Evolutionary conservation across 2,113 vertebrate genomes (phyloP).

Genomic region (Campylorhamphus procurvoides): DNA sequence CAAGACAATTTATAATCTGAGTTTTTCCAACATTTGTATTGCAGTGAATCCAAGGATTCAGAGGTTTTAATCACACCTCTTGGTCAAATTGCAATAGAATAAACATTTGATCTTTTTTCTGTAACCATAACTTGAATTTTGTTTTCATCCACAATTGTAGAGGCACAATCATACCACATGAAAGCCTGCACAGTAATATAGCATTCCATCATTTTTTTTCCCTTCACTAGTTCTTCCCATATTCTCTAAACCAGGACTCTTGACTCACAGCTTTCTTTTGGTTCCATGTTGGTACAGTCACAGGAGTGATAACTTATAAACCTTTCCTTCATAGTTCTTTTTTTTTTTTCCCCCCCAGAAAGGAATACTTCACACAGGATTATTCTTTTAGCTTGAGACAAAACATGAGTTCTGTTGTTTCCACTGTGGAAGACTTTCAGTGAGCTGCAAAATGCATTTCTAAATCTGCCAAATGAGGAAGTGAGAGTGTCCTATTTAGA

Average conservation of each 20-base stretch:
- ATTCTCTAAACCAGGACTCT: not conserved
- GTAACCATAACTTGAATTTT: not conserved
- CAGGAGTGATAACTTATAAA: not conserved
- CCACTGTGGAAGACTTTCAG: not conserved
- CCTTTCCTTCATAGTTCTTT: not conserved
- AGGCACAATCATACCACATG: not conserved
- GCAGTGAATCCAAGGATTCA: not conserved
- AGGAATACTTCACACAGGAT: not conserved
- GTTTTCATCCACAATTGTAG: constrained; percentile 10
- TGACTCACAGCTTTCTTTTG: not conserved
- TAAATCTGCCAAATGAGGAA: not conserved
- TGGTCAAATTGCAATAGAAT: not conserved
- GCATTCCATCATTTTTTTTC: not conserved
- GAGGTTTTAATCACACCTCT: constrained; percentile 15
- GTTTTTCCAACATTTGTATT: not conserved
- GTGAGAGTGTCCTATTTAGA: not conserved
- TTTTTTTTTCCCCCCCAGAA: not conserved
- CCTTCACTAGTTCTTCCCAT: constrained; percentile 7
- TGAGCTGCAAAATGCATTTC: not conserved
- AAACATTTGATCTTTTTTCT: not conserved
- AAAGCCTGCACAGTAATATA: constrained; percentile 18
- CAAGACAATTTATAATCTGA: not conserved
- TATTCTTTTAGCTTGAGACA: not conserved
- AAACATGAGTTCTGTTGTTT: not conserved
- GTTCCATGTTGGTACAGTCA: not conserved